Percentiles rank a stretch among this genome's conserved stretches.
These are phyloP conservation scores for Eriocheir sinensis DNA, from an alignment of 1,140 invertebrate species.

Conservation along the genomic window DNA sequence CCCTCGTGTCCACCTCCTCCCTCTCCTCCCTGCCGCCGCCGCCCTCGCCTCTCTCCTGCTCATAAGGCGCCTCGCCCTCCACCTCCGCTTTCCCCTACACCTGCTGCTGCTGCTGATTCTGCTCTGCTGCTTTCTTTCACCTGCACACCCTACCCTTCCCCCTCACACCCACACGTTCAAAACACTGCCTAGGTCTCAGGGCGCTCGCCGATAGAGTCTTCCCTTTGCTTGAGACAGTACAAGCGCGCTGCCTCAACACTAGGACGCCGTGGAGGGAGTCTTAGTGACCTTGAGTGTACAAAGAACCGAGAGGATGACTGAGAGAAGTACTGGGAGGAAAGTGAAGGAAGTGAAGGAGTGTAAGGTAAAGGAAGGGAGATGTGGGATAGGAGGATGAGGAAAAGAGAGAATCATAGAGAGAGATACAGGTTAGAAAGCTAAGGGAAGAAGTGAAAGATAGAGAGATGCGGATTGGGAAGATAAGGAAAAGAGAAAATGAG, in stretches of 20 bases:
- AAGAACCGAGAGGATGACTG: neutral
- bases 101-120: neutral
- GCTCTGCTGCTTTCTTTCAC: neutral
- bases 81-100: neutral
- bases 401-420: too few species aligned
- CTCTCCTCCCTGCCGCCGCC: conserved; percentile 55
- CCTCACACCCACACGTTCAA: conserved; percentile 35
- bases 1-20: conserved; percentile 45
- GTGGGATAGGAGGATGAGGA: too few species aligned
- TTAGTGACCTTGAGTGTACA: neutral
- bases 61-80: conserved; percentile 18
- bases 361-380: too few species aligned
- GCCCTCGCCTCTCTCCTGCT: conserved; percentile 63
- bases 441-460: too few species aligned
- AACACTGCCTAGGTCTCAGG: neutral
- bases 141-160: neutral
- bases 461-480: too few species aligned
- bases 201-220: neutral
- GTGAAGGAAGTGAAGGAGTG: too few species aligned
- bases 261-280: too few species aligned
- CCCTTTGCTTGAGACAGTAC: neutral
- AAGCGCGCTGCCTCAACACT: too few species aligned
- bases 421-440: too few species aligned
- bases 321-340: neutral
- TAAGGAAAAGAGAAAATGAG: conserved; percentile 1